Conservation (phyloP, 2,888 invertebrate genomes). For the Erebia epiphron region DNA sequence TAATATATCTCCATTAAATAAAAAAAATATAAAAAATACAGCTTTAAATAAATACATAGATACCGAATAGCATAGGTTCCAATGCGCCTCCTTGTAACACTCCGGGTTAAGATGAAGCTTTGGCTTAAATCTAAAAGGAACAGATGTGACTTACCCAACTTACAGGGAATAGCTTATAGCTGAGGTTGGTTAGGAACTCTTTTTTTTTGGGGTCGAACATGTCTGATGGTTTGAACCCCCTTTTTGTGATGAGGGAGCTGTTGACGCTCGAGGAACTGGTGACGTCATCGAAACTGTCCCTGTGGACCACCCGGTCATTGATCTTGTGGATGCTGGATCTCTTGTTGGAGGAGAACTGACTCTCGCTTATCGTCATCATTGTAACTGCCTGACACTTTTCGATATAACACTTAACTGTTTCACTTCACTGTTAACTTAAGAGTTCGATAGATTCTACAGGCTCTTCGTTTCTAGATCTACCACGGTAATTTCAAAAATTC, state of each 20-base stretch:
- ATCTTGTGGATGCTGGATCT: constrained; percentile 77
- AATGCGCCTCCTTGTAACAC: constrained; percentile 56
- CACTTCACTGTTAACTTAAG: constrained; percentile 5
- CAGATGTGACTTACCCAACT: constrained; percentile 87
- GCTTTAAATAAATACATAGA: constrained; percentile 47
- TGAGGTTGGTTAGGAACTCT: constrained; percentile 90
- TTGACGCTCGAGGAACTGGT: constrained; percentile 77
- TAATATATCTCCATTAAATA: constrained; percentile 32
- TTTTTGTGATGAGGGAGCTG: constrained; percentile 86
- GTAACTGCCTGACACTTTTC: constrained; percentile 46
- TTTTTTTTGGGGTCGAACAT: constrained; percentile 91
- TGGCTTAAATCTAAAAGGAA: constrained; percentile 45
- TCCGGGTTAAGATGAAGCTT: constrained; percentile 63
- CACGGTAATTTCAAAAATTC: constrained; percentile 36
- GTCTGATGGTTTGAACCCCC: constrained; percentile 94
- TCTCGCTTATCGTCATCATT: constrained; percentile 83
- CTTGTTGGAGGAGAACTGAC: constrained; percentile 78
- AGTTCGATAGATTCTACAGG: not conserved
- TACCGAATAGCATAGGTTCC: constrained; percentile 43
- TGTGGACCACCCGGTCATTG: constrained; percentile 75
- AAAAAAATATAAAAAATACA: constrained; percentile 35
- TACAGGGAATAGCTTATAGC: constrained; percentile 91
- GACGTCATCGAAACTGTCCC: constrained; percentile 75
- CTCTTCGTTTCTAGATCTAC: constrained; percentile 18
- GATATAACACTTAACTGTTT: constrained; percentile 15